Conservation (phyloP, 2,888 invertebrate genomes). For the Lomographa bimaculata region DNA sequence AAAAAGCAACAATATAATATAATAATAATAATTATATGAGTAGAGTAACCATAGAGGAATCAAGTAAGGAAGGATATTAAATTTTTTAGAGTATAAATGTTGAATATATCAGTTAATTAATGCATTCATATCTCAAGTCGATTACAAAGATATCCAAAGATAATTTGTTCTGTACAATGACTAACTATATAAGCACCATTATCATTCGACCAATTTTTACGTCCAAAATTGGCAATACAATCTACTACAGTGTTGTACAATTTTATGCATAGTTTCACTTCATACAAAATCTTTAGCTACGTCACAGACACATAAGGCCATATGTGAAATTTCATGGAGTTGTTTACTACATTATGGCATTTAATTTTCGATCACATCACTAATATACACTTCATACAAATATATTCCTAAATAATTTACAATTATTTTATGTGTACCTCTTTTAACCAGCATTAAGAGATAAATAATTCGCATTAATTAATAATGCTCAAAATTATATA, state of each 20-base stretch:
- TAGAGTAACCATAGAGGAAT: too few species aligned
- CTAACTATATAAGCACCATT: conserved; percentile 82
- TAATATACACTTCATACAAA: conserved; percentile 27
- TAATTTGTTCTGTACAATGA: conserved; percentile 82
- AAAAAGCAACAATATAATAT: conserved; percentile 32
- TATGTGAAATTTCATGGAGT: conserved; percentile 40
- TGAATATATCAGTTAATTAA: too few species aligned
- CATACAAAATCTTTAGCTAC: conserved; percentile 37
- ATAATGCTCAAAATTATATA: conserved; percentile 15
- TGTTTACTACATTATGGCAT: conserved; percentile 31
- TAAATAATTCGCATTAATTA: conserved; percentile 19
- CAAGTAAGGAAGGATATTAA: conserved; percentile 8
- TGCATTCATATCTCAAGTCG: conserved; percentile 44
- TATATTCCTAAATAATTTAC: conserved; percentile 54
- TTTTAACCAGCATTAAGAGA: conserved; percentile 67
- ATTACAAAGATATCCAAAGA: conserved; percentile 73
- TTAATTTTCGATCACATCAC: conserved; percentile 30
- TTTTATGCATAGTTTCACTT: conserved; percentile 27
- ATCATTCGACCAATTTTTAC: conserved; percentile 62
- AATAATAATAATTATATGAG: conserved; percentile 2
- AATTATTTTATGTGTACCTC: conserved; percentile 78
- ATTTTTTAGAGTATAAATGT: too few species aligned
- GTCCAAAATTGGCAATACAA: conserved; percentile 53
- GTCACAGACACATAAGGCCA: conserved; percentile 57
- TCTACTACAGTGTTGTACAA: conserved; percentile 25